Percentiles rank a stretch among this genome's conserved stretches.
Conservation (phyloP, 2,888 invertebrate species). For the Dynastes tityus region DNA sequence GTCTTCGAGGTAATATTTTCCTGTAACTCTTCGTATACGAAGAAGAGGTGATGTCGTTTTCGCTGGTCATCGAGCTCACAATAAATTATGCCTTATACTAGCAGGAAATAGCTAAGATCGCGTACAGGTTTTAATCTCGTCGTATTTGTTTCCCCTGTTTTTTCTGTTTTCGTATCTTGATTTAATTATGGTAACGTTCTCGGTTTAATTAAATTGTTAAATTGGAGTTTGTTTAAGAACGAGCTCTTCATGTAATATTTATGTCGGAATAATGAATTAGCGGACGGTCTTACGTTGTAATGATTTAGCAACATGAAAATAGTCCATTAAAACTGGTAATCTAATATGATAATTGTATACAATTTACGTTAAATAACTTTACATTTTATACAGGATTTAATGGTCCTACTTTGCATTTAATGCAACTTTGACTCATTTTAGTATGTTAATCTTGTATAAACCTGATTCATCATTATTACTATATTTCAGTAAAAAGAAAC, state of each 20-base stretch:
- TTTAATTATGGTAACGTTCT: conserved; percentile 25
- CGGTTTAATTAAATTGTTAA: conserved; percentile 40
- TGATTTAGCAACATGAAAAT: conserved; percentile 42
- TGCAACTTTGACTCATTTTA: too few species aligned
- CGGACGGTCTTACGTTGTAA: conserved; percentile 11
- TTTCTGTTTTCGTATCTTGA: conserved; percentile 24
- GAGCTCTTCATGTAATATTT: conserved; percentile 31
- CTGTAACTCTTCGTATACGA: conserved; percentile 18
- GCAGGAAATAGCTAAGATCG: conserved; percentile 23
- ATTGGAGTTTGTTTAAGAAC: conserved; percentile 41
- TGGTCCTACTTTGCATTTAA: not conserved
- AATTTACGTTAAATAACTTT: conserved; percentile 30
- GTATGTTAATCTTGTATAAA: too few species aligned
- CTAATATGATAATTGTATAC: conserved; percentile 35
- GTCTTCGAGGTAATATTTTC: conserved; percentile 16
- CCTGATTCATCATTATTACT: too few species aligned
- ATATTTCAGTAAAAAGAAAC: too few species aligned
- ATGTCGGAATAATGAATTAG: conserved; percentile 27
- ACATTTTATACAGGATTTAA: conserved; percentile 10
- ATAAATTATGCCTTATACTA: conserved; percentile 27
- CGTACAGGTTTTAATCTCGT: conserved; percentile 8
- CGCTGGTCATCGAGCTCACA: conserved; percentile 15
- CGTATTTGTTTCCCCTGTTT: conserved; percentile 7
- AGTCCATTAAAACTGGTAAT: conserved; percentile 27
- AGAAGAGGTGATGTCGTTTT: conserved; percentile 14